A percentile compares a stretch with the other conserved stretches of the same genome.
Conservation (phyloP, 2,113 vertebrate species). For the Ictalurus punctatus region DNA sequence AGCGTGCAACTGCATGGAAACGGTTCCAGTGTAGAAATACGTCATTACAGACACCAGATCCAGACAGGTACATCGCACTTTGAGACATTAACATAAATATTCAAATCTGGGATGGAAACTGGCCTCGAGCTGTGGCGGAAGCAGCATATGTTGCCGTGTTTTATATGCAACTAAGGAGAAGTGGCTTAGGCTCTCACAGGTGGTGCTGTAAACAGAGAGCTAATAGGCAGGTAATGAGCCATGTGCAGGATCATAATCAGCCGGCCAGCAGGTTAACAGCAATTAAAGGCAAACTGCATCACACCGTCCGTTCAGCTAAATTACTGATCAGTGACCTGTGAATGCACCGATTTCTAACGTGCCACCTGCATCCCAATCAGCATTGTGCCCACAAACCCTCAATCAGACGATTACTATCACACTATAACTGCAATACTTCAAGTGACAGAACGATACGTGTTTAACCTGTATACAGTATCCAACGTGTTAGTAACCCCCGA, state of each 20-base stretch:
- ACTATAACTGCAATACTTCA: neutral
- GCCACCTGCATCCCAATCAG: slow-evolving; percentile 39
- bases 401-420: neutral
- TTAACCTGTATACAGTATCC: neutral
- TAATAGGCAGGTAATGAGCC: slow-evolving; percentile 49
- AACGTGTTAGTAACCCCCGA: neutral
- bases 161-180: slow-evolving; percentile 15
- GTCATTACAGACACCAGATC: neutral
- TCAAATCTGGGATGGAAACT: neutral
- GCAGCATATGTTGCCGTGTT: slow-evolving; percentile 3
- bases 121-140: neutral
- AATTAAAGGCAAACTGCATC: slow-evolving; percentile 44
- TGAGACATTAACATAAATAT: neutral
- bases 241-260: slow-evolving; percentile 34
- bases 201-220: slow-evolving; percentile 39
- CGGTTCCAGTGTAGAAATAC: neutral
- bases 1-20: neutral
- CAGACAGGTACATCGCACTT: neutral
- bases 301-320: slow-evolving; percentile 31
- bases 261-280: slow-evolving; percentile 28
- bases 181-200: slow-evolving; percentile 37
- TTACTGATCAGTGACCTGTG: slow-evolving; percentile 38
- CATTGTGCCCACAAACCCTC: neutral
- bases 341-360: slow-evolving; percentile 20
- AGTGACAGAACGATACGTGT: neutral